Evolutionary conservation across 2,797 vertebrate species (phyloP).

Genomic region (Acanthiza pusilla): DNA sequence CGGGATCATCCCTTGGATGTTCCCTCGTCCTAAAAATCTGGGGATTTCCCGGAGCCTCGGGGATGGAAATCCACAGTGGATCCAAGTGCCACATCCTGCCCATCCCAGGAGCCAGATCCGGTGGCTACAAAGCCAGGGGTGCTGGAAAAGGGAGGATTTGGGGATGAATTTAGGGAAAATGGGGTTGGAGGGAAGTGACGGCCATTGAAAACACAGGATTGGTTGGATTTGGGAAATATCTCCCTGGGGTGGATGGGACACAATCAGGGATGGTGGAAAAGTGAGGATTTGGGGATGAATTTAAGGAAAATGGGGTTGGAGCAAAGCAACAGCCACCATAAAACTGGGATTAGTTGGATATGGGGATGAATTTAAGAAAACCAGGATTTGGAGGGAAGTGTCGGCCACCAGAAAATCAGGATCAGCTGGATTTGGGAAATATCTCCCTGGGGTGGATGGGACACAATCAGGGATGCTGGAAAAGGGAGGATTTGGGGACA

Average conservation of each 20-base stretch:
- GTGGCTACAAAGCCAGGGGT: fast-evolving
- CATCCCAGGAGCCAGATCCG: not conserved
- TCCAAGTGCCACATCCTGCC: fast-evolving
- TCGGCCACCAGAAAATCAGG: too few relatives aligned
- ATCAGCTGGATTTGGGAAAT: too few relatives aligned
- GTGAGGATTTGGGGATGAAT: too few relatives aligned
- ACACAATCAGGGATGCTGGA: too few relatives aligned
- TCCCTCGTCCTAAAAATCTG: not conserved
- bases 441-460: too few relatives aligned
- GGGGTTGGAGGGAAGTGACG: not conserved
- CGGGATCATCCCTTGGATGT: not conserved
- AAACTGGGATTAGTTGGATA: too few relatives aligned
- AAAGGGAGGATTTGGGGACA: too few relatives aligned
- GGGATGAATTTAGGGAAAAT: not conserved
- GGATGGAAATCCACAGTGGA: fast-evolving
- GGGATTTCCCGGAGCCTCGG: not conserved
- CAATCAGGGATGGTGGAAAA: not conserved
- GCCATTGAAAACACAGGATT: not conserved
- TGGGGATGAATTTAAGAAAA: too few relatives aligned
- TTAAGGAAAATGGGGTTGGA: too few relatives aligned
- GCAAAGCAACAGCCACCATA: too few relatives aligned
- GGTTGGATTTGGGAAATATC: not conserved
- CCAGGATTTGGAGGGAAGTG: too few relatives aligned
- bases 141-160: not conserved
- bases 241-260: not conserved